phyloP scores from a whole-genome alignment of 2,888 invertebrate species.

The Ectropis crepuscularia region DNA sequence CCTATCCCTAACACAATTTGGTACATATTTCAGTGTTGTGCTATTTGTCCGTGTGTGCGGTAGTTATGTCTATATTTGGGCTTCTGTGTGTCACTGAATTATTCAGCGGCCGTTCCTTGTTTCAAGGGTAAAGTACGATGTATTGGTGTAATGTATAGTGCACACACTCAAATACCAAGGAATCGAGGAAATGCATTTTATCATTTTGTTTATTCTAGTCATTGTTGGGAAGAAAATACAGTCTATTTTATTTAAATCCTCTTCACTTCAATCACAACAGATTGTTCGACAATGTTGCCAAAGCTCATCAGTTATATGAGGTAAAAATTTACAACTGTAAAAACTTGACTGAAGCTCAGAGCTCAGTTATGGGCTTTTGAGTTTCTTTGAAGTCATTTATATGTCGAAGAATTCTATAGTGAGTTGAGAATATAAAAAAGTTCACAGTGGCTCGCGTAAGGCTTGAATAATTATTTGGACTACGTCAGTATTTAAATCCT shows the following conservation, averaged over 20 bases:
- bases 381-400: no score
- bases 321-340: no score
- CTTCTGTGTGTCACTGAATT: conserved; percentile 82
- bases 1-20: conserved; percentile 61
- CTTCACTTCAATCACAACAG: no score
- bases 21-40: conserved; percentile 62
- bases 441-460: background rate
- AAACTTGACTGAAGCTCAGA: no score
- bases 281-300: no score
- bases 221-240: no score
- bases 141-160: conserved; percentile 65
- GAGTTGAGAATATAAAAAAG: background rate
- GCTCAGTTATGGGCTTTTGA: no score
- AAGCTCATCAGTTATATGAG: no score
- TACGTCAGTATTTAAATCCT: no score
- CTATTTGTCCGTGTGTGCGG: conserved; percentile 59
- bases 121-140: conserved; percentile 80
- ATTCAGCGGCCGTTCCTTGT: conserved; percentile 82
- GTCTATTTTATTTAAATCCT: no score
- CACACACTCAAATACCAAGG: conserved; percentile 53
- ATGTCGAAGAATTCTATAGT: no score
- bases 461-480: no score
- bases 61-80: conserved; percentile 80
- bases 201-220: conserved; percentile 2
- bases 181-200: conserved; percentile 30